These are phyloP conservation scores for Hypocryptadius cinnamomeus DNA, from an alignment of 2,113 vertebrate genomes.

Conservation along the genomic window DNA sequence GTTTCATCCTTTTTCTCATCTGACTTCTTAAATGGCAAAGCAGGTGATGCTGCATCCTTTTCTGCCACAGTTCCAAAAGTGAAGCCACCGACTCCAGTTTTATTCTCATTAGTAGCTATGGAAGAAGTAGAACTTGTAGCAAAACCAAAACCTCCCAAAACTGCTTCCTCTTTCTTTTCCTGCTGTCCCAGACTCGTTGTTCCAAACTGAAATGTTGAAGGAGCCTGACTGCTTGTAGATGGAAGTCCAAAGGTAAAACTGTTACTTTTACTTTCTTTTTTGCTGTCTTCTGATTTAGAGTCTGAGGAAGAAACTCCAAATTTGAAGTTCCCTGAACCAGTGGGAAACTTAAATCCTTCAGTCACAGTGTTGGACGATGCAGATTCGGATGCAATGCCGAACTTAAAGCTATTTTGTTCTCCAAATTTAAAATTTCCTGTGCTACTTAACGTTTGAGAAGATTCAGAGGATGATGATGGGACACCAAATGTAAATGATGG, in stretches of 20 bases:
- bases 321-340: conserved; percentile 64
- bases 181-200: conserved; percentile 60
- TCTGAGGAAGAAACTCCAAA: conserved; percentile 70
- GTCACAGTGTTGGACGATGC: conserved; percentile 38
- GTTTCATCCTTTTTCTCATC: conserved; percentile 70
- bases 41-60: conserved; percentile 59
- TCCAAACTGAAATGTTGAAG: conserved; percentile 72
- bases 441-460: conserved; percentile 56
- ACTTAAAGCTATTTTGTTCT: conserved; percentile 71
- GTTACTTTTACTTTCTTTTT: conserved; percentile 70
- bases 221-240: conserved; percentile 44
- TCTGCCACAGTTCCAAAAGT: conserved; percentile 67
- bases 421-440: conserved; percentile 83
- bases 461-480: conserved; percentile 63
- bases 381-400: conserved; percentile 64
- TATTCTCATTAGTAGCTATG: conserved; percentile 67
- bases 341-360: conserved; percentile 70
- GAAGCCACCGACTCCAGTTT: conserved; percentile 58
- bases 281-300: conserved; percentile 69
- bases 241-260: conserved; percentile 79
- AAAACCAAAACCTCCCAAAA: conserved; percentile 73
- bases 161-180: conserved; percentile 71
- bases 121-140: conserved; percentile 64
- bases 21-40: conserved; percentile 71
- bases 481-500: conserved; percentile 75